Percentiles rank a stretch among this genome's conserved stretches.
phyloP scores from a whole-genome alignment of 2,797 vertebrate species.

The Synaphobranchus kaupii region DNA sequence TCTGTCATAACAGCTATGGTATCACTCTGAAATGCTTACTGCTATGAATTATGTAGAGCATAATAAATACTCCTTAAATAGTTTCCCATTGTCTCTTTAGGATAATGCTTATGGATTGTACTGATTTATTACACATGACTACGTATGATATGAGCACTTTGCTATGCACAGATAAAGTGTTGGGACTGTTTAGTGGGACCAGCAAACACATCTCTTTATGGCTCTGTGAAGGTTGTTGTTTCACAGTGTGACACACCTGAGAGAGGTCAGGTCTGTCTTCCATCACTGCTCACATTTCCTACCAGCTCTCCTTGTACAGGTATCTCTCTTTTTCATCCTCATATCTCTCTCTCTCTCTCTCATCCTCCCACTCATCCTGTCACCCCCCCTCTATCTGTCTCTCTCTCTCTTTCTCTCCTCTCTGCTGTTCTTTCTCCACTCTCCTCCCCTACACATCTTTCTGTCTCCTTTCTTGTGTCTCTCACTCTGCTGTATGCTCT shows the following conservation, averaged over 20 bases:
- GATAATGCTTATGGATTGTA: not conserved
- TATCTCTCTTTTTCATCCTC: not conserved
- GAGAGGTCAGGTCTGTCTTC: not conserved
- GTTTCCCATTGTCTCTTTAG: not conserved
- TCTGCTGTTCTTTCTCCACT: not conserved
- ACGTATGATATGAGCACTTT: not conserved
- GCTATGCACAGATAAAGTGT: not conserved
- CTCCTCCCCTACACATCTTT: not conserved
- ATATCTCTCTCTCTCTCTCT: not conserved
- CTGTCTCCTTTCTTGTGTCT: not conserved
- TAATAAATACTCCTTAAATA: not conserved
- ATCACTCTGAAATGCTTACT: not conserved
- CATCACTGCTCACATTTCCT: not conserved
- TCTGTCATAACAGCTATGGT: not conserved
- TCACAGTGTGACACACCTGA: not conserved
- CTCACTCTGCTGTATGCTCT: not conserved
- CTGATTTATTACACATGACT: not conserved
- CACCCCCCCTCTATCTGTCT: not conserved
- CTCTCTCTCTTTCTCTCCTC: not conserved
- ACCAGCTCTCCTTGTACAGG: not conserved
- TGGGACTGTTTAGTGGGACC: not conserved
- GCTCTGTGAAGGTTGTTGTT: not conserved
- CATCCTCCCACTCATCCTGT: not conserved
- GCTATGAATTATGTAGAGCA: conserved; percentile 1
- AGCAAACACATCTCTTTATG: not conserved